phyloP scores from a whole-genome alignment of 2,888 invertebrate genomes.

The Strigamia transsilvanica region DNA sequence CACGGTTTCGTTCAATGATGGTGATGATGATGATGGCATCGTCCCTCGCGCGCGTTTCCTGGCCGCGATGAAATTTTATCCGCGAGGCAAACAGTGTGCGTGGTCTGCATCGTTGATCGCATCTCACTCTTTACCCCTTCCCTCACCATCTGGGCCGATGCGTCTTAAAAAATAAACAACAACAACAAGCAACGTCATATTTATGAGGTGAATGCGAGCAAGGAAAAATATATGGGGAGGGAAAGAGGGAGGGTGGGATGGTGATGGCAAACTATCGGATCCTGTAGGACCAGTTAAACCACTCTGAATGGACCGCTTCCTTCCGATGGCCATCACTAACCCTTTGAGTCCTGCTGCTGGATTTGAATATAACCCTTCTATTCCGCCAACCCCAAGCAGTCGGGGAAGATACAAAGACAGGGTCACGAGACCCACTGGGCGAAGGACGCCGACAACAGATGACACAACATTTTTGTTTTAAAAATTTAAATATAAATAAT shows the following conservation, averaged over 20 bases:
- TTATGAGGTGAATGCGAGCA: slow-evolving; percentile 34
- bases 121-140: slow-evolving; percentile 50
- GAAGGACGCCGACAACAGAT: slow-evolving; percentile 43
- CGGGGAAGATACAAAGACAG: slow-evolving; percentile 46
- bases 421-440: slow-evolving; percentile 48
- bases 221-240: slow-evolving; percentile 16
- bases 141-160: slow-evolving; percentile 42
- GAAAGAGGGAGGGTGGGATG: neutral
- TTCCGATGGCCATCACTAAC: slow-evolving; percentile 52
- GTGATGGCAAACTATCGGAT: slow-evolving; percentile 24
- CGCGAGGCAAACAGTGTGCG: slow-evolving; percentile 48
- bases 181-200: slow-evolving; percentile 42
- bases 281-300: slow-evolving; percentile 50
- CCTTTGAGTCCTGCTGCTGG: slow-evolving; percentile 48
- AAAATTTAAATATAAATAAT: neutral
- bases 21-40: slow-evolving; percentile 39
- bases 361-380: slow-evolving; percentile 51
- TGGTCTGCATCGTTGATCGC: slow-evolving; percentile 49
- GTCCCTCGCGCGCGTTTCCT: slow-evolving; percentile 50
- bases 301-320: slow-evolving; percentile 48
- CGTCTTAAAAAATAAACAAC: slow-evolving; percentile 46
- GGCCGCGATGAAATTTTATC: slow-evolving; percentile 50
- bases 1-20: slow-evolving; percentile 40
- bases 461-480: neutral
- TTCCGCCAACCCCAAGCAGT: slow-evolving; percentile 8